Conservation (phyloP, 2,797 vertebrate species). For the Siniperca obscura region DNA sequence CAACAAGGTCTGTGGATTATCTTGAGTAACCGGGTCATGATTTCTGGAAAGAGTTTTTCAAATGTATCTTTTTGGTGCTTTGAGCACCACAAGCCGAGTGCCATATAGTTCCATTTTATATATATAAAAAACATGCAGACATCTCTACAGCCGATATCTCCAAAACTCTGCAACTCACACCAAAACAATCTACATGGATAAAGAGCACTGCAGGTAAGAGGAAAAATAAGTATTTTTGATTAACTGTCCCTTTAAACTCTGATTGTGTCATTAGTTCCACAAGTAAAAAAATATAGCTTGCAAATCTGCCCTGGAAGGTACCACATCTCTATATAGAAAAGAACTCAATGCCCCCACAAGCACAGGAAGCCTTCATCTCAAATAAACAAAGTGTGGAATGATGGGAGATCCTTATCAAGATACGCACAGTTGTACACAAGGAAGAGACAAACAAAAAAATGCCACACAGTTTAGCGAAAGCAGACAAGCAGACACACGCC, state of each 20-base stretch:
- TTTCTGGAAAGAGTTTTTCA: too few relatives aligned
- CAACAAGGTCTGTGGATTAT: too few relatives aligned
- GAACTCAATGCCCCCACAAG: conserved; percentile 25
- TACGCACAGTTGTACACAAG: conserved; percentile 46
- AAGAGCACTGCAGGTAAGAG: too few relatives aligned
- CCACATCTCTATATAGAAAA: conserved; percentile 9
- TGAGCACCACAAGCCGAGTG: too few relatives aligned
- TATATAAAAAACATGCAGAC: too few relatives aligned
- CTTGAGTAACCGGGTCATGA: too few relatives aligned
- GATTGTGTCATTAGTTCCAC: not conserved
- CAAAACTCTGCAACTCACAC: too few relatives aligned
- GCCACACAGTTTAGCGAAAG: conserved; percentile 61
- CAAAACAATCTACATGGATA: too few relatives aligned
- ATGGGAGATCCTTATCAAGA: conserved; percentile 68
- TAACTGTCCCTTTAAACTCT: not conserved
- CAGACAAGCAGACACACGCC: conserved; percentile 69
- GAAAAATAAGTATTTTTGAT: too few relatives aligned
- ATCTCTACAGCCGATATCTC: too few relatives aligned
- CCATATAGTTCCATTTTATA: too few relatives aligned
- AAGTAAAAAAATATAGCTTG: not conserved
- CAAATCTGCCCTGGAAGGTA: conserved; percentile 16
- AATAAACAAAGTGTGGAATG: conserved; percentile 75
- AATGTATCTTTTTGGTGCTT: too few relatives aligned
- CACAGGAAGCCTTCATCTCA: conserved; percentile 69
- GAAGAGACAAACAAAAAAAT: conserved; percentile 67